A percentile compares a stretch with the other conserved stretches of the same genome.
Conservation (phyloP, 2,113 vertebrate genomes). For the Ptilonorhynchus violaceus region DNA sequence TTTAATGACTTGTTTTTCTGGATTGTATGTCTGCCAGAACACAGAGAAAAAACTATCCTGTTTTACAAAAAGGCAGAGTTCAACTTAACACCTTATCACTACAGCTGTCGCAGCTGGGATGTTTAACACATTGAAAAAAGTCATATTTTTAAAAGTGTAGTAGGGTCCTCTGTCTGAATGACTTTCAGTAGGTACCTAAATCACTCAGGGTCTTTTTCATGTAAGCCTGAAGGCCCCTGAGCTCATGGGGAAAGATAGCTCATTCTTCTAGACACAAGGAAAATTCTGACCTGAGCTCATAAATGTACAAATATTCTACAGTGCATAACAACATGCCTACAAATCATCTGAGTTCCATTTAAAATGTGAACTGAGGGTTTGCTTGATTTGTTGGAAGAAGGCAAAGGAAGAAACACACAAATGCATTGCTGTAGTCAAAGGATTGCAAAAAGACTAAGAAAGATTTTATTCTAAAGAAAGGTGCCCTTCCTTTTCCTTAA, state of each 20-base stretch:
- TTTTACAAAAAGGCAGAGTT: not conserved
- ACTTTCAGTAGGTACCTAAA: not conserved
- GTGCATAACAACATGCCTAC: not conserved
- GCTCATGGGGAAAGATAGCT: not conserved
- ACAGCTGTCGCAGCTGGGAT: not conserved
- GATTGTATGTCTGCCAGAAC: not conserved
- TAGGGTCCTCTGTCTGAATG: not conserved
- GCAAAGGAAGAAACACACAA: not conserved
- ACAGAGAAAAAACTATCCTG: not conserved
- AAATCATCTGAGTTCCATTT: not conserved
- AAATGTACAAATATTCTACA: not conserved
- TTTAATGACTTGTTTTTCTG: slow-evolving; percentile 44
- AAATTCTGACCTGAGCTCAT: not conserved
- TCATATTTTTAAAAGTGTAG: not conserved
- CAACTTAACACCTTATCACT: not conserved
- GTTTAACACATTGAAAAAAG: not conserved
- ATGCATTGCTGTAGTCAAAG: not conserved
- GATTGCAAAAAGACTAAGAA: not conserved
- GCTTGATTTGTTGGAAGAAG: not conserved
- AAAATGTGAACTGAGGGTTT: not conserved
- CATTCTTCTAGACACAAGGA: not conserved
- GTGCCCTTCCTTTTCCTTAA: not conserved
- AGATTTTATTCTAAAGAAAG: not conserved
- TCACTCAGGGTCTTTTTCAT: not conserved
- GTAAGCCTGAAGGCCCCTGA: not conserved